Percentiles rank a stretch among this genome's conserved stretches.
phyloP scores from a whole-genome alignment of 37 sponge, comb jelly and placozoan genomes.

The Agelas oroides region DNA sequence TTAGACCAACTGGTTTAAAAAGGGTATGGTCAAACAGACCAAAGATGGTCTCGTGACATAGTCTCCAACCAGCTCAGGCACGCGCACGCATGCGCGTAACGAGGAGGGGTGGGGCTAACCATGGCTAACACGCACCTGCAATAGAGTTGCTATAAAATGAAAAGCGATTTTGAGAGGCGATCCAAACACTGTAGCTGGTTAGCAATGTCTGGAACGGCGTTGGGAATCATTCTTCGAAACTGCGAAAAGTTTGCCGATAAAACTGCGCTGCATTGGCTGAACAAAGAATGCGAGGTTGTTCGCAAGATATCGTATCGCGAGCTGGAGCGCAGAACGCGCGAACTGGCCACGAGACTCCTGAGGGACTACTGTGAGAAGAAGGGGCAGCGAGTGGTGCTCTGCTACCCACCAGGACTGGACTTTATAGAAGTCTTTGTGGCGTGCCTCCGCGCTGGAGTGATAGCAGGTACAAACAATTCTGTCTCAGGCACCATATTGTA shows the following conservation, averaged over 20 bases:
- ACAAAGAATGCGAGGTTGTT: conserved; percentile 20
- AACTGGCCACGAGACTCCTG: conserved; percentile 20
- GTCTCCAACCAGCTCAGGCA: no score
- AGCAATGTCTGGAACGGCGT: neutral
- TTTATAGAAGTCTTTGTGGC: conserved; percentile 33
- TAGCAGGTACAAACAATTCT: conserved; percentile 31
- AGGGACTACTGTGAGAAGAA: neutral
- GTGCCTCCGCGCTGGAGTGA: conserved; percentile 49
- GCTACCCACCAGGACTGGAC: conserved; percentile 60
- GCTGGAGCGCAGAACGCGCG: neutral
- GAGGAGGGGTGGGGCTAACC: neutral
- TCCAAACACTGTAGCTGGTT: no score
- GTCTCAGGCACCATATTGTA: neutral
- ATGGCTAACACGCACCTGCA: no score
- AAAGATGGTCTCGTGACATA: no score
- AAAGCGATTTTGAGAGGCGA: no score
- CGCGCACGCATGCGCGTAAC: no score
- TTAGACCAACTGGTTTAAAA: no score
- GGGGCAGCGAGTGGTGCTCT: conserved; percentile 46
- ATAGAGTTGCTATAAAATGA: no score
- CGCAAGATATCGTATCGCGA: conserved; percentile 19
- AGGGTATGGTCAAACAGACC: no score
- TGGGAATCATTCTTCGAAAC: conserved; percentile 16
- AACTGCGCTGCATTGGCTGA: conserved; percentile 45
- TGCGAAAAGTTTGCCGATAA: conserved; percentile 14